Evolutionary conservation across 2,797 vertebrate genomes (phyloP).

Genomic region (Threskiornis aethiopicus): DNA sequence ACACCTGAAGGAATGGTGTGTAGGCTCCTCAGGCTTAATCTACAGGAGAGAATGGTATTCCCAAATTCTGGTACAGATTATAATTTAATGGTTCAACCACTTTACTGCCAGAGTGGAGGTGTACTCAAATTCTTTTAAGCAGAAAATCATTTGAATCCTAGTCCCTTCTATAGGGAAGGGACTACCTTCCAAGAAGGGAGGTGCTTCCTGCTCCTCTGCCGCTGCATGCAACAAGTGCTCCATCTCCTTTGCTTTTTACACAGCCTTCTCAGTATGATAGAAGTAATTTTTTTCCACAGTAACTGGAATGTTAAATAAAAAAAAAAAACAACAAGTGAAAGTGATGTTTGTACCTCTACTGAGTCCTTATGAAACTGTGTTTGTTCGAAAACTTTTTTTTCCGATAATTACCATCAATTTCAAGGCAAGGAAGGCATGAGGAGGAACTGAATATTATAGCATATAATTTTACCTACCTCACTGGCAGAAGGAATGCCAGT

Average conservation of each 20-base stretch:
- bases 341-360: not conserved
- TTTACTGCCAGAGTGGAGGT: not conserved
- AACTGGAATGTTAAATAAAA: not conserved
- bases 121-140: not conserved
- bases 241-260: not conserved
- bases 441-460: not conserved
- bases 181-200: not conserved
- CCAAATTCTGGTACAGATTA: not conserved
- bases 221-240: not conserved
- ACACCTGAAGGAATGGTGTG: not conserved
- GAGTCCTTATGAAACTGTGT: not conserved
- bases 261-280: not conserved
- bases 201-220: not conserved
- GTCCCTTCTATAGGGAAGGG: not conserved
- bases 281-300: not conserved
- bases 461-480: not conserved
- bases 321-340: not conserved
- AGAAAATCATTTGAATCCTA: not conserved
- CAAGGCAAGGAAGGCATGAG: not conserved
- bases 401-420: not conserved
- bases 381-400: not conserved
- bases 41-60: not conserved
- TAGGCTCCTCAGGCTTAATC: not conserved
- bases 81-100: not conserved
- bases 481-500: not conserved